Base-by-base conservation (phyloP, 2,797 vertebrate genomes). In the Mycteria americana region DNA sequence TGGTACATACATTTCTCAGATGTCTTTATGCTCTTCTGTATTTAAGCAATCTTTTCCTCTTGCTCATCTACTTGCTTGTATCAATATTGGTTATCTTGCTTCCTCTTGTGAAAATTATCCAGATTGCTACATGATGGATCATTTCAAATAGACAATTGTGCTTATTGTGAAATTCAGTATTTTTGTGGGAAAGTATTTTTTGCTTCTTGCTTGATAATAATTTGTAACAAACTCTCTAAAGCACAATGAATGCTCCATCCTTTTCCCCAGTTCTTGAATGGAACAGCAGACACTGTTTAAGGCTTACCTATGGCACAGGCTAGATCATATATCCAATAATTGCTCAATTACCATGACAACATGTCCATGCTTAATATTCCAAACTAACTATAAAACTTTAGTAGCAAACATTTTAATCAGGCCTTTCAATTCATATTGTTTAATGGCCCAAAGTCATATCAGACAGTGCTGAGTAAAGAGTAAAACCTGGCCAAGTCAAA, bases 191-290 rank as follows among this genome's bases (percentile, higher is more conserved):
- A 77, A 48, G 10, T 63, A 18, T 60, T 72, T 79, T 67, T 53
- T 85, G 50, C 19, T 67, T 92, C 50, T 67, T 57, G 13, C 48
- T 33, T 35, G 25, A 35, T 17, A 54, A 18, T 4, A 10, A 2
- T 67, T 75, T 39, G 33, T 27, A 74, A 74, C 28, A 48, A 35
- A 22, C 16, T 18, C 31, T 30, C 35, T 14, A 43, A 54, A 72
- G 13, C n/a, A 46, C 11, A 27, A n/a, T 1, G 13, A 53, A 30
- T 11, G 6, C 12, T 50, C 11, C 2, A 0, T 62, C 28, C 24
- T 9, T 62, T 50, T 60, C 37, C 27, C 13, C 35, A 39, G 39
- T 7, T 63, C 39, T n/a, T 31, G 27, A 69, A 41, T 8, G 27
- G 30, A 85, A 28, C 5, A 80, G 13, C 21, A 80, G 75, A n/a